These are phyloP conservation scores for Steinernema feltiae DNA, from an alignment of 1,140 invertebrate species.

Conservation along the genomic window DNA sequence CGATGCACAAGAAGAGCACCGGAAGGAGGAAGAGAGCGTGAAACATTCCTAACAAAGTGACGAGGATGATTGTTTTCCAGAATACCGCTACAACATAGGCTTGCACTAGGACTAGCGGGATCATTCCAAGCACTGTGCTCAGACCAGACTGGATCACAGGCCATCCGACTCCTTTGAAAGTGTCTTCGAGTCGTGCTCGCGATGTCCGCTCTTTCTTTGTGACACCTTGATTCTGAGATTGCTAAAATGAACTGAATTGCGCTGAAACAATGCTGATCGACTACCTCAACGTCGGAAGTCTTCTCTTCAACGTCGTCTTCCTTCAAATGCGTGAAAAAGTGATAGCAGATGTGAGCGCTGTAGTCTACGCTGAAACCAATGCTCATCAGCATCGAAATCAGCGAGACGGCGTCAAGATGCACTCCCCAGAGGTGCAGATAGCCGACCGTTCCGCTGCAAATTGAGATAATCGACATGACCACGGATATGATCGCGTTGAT, in stretches of 20 bases:
- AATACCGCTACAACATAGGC: constrained; percentile 54
- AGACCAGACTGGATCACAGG: constrained; percentile 47
- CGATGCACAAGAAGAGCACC: constrained; percentile 33
- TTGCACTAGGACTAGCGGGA: constrained; percentile 51
- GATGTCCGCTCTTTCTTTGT: constrained; percentile 14
- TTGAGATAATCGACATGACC: constrained; percentile 50
- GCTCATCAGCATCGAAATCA: constrained; percentile 51
- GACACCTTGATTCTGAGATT: constrained; percentile 3
- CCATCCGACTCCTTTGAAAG: constrained; percentile 49
- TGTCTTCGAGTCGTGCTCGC: constrained; percentile 32
- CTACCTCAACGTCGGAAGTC: background rate
- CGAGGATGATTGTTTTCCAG: constrained; percentile 54
- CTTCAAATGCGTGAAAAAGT: constrained; percentile 47
- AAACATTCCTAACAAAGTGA: constrained; percentile 42
- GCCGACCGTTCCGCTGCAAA: constrained; percentile 48
- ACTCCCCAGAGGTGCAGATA: constrained; percentile 54
- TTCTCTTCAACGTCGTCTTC: constrained; percentile 16
- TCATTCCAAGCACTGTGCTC: constrained; percentile 46
- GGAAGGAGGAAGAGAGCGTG: constrained; percentile 44
- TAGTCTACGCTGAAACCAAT: constrained; percentile 53
- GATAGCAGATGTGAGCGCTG: constrained; percentile 53
- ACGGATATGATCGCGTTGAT: constrained; percentile 52
- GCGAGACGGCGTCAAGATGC: constrained; percentile 52
- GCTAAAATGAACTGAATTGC: too few relatives aligned
- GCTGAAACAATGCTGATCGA: too few relatives aligned